These are phyloP conservation scores for Cyanoderma ruficeps DNA, from an alignment of 2,113 vertebrate genomes.

Conservation along the genomic window DNA sequence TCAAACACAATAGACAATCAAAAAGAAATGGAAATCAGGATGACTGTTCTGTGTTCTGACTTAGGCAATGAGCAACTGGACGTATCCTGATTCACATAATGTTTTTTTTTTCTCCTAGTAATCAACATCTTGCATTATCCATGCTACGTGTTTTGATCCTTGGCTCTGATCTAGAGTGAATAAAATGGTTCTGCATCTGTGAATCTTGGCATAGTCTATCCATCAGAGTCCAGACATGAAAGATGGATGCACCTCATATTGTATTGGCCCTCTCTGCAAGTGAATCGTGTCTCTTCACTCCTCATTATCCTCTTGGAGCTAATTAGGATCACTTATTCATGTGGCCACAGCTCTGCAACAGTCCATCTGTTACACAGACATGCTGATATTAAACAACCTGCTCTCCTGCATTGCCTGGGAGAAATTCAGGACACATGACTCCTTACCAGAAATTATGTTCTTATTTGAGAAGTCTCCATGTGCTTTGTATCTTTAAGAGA, in stretches of 20 bases:
- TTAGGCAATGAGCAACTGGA: neutral
- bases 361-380: neutral
- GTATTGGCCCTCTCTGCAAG: neutral
- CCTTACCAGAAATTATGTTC: neutral
- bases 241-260: neutral
- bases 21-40: neutral
- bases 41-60: neutral
- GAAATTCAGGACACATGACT: neutral
- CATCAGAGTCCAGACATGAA: neutral
- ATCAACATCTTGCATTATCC: neutral
- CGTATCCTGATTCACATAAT: neutral
- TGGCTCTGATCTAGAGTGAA: neutral
- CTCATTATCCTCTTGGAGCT: neutral
- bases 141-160: neutral
- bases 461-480: neutral
- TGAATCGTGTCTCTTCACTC: neutral
- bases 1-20: neutral
- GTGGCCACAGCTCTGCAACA: neutral
- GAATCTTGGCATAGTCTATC: neutral
- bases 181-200: neutral
- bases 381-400: neutral
- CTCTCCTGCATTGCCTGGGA: neutral
- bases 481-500: neutral
- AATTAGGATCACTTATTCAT: neutral
- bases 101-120: neutral